These are phyloP conservation scores for Discoglossus pictus DNA, from an alignment of 2,797 vertebrate genomes.

Conservation along the genomic window DNA sequence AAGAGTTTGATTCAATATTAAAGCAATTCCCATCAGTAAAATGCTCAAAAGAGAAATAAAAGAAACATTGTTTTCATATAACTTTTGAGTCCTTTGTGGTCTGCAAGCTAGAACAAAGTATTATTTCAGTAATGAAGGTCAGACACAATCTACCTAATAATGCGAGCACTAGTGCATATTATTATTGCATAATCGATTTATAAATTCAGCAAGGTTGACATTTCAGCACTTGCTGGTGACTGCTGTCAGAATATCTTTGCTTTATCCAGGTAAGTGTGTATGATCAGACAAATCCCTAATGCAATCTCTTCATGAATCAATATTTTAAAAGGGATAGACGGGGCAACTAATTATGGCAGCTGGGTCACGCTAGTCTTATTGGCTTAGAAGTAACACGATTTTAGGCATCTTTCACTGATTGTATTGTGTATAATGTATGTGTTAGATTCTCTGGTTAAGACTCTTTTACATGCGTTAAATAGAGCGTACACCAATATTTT, in stretches of 20 bases:
- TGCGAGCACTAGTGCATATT: slow-evolving; percentile 18
- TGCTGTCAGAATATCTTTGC: slow-evolving; percentile 62
- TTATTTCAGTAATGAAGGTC: slow-evolving; percentile 23
- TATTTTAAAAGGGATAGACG: slow-evolving; percentile 21
- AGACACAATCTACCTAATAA: slow-evolving; percentile 20
- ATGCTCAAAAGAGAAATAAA: no score
- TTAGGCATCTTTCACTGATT: slow-evolving; percentile 22
- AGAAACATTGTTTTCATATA: not conserved
- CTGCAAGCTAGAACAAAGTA: not conserved
- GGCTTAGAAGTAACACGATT: slow-evolving; percentile 24
- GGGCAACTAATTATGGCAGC: slow-evolving; percentile 18
- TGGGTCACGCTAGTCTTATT: slow-evolving; percentile 19
- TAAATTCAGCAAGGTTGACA: slow-evolving; percentile 59
- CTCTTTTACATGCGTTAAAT: slow-evolving; percentile 14
- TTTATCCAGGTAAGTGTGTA: slow-evolving; percentile 61
- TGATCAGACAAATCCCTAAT: slow-evolving; percentile 52
- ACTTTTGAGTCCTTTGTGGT: slow-evolving; percentile 5
- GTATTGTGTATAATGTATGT: slow-evolving; percentile 9
- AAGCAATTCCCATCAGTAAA: no score
- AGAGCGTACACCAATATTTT: slow-evolving; percentile 12
- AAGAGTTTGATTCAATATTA: no score
- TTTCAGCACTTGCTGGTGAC: slow-evolving; percentile 56
- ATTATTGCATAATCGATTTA: slow-evolving; percentile 53
- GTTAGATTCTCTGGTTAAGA: not conserved
- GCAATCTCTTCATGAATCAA: slow-evolving; percentile 35